Conservation (phyloP, 2,888 invertebrate species). For the Harpalus rufipes region DNA sequence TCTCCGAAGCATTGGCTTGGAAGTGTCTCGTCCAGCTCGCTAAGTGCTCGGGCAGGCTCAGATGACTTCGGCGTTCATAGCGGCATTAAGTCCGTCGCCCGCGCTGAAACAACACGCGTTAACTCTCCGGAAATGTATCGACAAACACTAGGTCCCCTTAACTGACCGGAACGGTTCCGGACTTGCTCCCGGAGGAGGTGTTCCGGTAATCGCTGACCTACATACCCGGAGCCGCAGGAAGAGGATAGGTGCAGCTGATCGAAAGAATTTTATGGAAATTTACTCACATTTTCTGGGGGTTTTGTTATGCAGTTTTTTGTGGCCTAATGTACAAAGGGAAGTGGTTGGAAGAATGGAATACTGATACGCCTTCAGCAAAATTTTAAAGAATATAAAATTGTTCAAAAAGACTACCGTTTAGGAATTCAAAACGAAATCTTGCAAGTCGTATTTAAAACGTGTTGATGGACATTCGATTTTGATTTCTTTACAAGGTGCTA, state of each 20-base stretch:
- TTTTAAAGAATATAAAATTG: slow-evolving; percentile 3
- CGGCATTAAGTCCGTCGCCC: slow-evolving; percentile 59
- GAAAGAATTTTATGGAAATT: slow-evolving; percentile 29
- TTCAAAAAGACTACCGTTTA: background rate
- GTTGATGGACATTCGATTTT: background rate
- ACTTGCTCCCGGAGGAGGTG: slow-evolving; percentile 59
- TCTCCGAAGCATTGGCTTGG: background rate
- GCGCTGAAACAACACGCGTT: slow-evolving; percentile 65
- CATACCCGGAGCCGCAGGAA: slow-evolving; percentile 8
- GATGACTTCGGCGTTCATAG: slow-evolving; percentile 60
- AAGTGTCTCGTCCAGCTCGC: slow-evolving; percentile 22
- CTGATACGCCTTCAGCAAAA: background rate
- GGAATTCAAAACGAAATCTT: background rate
- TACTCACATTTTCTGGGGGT: background rate
- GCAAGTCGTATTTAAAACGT: background rate
- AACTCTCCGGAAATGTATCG: slow-evolving; percentile 67
- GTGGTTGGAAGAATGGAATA: slow-evolving; percentile 1
- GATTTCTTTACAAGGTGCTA: background rate
- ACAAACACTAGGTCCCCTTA: slow-evolving; percentile 64
- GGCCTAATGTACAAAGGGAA: background rate
- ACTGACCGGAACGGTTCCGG: slow-evolving; percentile 63
- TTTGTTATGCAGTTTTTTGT: slow-evolving; percentile 5
- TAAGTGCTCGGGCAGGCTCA: slow-evolving; percentile 62
- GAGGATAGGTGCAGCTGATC: slow-evolving; percentile 2
- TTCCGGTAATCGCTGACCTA: slow-evolving; percentile 61